Evolutionary conservation across 2,888 invertebrate species (phyloP).

Genomic region (Hemithea aestivaria): DNA sequence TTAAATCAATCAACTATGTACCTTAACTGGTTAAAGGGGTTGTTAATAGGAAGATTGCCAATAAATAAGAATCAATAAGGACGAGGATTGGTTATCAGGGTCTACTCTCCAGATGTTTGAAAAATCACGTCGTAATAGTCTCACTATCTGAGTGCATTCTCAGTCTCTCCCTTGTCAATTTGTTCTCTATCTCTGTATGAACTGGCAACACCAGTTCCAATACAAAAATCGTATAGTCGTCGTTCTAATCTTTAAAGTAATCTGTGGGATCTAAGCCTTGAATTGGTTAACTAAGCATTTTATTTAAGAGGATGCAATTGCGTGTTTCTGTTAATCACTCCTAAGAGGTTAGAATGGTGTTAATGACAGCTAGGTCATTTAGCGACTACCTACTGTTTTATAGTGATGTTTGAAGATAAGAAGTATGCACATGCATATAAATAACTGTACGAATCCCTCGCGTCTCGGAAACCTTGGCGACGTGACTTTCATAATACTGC

Average conservation of each 20-base stretch:
- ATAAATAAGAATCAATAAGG: no score
- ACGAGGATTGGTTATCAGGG: no score
- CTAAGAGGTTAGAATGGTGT: constrained; percentile 20
- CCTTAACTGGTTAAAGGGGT: not conserved
- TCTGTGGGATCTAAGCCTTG: constrained; percentile 6
- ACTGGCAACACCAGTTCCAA: no score
- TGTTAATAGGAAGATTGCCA: constrained; percentile 11
- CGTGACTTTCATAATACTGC: constrained; percentile 24
- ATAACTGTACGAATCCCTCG: constrained; percentile 18
- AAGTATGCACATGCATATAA: constrained; percentile 7
- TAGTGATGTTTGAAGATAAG: not conserved
- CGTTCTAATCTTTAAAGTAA: no score
- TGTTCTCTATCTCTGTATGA: no score
- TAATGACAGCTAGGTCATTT: constrained; percentile 20
- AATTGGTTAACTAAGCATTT: constrained; percentile 13
- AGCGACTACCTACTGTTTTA: constrained; percentile 14
- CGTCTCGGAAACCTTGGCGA: constrained; percentile 21
- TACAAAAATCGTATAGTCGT: no score
- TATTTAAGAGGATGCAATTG: constrained; percentile 17
- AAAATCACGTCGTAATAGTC: no score
- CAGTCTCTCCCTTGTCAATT: no score
- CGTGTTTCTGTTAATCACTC: constrained; percentile 23
- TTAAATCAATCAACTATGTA: not conserved
- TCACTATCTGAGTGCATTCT: no score
- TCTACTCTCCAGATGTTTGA: no score